These are phyloP conservation scores for Synanthedon tipuliformis DNA, from an alignment of 2,888 invertebrate genomes.

Conservation along the genomic window DNA sequence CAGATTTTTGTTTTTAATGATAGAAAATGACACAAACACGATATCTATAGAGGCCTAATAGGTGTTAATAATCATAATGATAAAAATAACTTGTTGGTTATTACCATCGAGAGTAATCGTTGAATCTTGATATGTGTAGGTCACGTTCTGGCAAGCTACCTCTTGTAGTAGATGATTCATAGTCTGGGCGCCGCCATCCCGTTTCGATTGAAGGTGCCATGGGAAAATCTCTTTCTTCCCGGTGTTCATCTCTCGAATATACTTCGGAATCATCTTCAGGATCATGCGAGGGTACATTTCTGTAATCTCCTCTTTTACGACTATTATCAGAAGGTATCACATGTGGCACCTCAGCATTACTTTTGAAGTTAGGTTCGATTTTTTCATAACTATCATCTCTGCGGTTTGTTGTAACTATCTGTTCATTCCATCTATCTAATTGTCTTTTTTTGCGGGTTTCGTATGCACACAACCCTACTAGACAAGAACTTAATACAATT, in stretches of 20 bases:
- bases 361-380: slow-evolving; percentile 77
- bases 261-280: slow-evolving; percentile 72
- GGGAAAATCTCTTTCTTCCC: slow-evolving; percentile 30
- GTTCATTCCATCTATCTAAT: slow-evolving; percentile 63
- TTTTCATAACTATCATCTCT: slow-evolving; percentile 80
- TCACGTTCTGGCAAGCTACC: slow-evolving; percentile 57
- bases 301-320: slow-evolving; percentile 76
- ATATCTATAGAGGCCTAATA: too few species aligned
- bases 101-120: slow-evolving; percentile 72
- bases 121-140: slow-evolving; percentile 75
- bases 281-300: slow-evolving; percentile 78
- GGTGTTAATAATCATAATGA: too few species aligned
- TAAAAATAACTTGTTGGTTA: background rate
- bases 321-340: slow-evolving; percentile 39
- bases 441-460: slow-evolving; percentile 73
- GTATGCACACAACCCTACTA: slow-evolving; percentile 75
- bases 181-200: slow-evolving; percentile 41
- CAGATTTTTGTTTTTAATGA: too few species aligned
- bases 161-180: slow-evolving; percentile 27
- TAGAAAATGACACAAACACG: too few species aligned
- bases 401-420: slow-evolving; percentile 57
- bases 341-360: slow-evolving; percentile 42
- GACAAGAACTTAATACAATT: slow-evolving; percentile 74
- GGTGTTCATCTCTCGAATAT: slow-evolving; percentile 38
- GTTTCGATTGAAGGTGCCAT: slow-evolving; percentile 38